A percentile compares a stretch with the other conserved stretches of the same genome.
phyloP scores from a whole-genome alignment of 2,797 vertebrate species.

The Channallabes apus region DNA sequence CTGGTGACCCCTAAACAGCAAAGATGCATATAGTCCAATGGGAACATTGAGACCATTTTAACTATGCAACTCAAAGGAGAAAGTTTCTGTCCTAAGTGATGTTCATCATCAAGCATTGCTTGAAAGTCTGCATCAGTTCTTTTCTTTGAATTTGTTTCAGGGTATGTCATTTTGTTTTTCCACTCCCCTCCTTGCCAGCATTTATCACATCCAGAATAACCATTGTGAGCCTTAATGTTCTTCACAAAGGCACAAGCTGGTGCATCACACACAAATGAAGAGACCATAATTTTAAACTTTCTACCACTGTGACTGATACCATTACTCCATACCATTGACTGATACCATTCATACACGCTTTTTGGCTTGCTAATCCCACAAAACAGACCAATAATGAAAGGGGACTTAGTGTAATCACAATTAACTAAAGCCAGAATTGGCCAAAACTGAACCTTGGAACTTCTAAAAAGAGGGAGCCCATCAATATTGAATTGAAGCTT shows the following conservation, averaged over 20 bases:
- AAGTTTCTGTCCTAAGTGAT: conserved; percentile 17
- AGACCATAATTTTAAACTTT: too few relatives aligned
- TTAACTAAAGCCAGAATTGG: too few relatives aligned
- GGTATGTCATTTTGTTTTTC: conserved; percentile 46
- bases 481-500: too few relatives aligned
- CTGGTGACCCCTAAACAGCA: neutral
- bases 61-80: conserved; percentile 35
- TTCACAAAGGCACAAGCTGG: conserved; percentile 47
- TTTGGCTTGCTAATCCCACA: too few relatives aligned
- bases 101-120: conserved; percentile 39
- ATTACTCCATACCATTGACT: too few relatives aligned
- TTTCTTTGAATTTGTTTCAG: conserved; percentile 28
- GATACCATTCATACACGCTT: too few relatives aligned
- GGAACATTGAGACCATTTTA: conserved; percentile 34
- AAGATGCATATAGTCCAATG: neutral
- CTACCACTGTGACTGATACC: too few relatives aligned
- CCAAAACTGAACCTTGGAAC: too few relatives aligned
- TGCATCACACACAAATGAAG: neutral
- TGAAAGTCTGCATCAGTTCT: conserved; percentile 31
- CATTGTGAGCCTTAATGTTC: conserved; percentile 42
- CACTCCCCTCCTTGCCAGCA: conserved; percentile 45
- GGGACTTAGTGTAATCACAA: too few relatives aligned
- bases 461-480: too few relatives aligned
- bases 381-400: too few relatives aligned
- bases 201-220: conserved; percentile 45